Evolutionary conservation across 2,797 vertebrate species (phyloP), one percentile per base, ranked within the genome.

Genomic region (Synanceia verrucosa): DNA sequence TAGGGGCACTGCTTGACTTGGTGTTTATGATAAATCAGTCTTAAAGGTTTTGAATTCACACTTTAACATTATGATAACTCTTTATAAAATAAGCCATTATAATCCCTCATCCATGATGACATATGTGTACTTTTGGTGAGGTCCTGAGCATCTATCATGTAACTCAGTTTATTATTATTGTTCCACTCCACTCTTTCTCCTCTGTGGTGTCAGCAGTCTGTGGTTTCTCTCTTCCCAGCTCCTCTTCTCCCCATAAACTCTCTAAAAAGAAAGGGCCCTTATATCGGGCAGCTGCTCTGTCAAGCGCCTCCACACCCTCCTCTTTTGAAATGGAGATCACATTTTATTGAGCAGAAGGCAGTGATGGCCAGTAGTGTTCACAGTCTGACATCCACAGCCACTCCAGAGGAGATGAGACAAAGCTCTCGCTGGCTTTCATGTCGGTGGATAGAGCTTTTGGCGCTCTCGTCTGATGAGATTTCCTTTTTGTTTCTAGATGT

Each of bases 271-370:
- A 73, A 63, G 31, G 28, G 63, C 65, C 67, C 77, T 84, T 88
- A 76, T 88, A 76, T 65, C 80, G 73, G 78, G 74, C 79, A 87
- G 85, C 72, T 86, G 85, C 79, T 81, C 73, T 81, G 78, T 79
- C 63, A 52, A 83, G 78, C 79, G 65, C 62, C 43, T 26, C 31
- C 64, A 12, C 33, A 19, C 64, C 41, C 51, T 65, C 23, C 34
- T 65, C 77, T 87, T 91, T 90, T 90, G 82, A 90, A 82, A 88
- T 91, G 86, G 82, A 90, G 89, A 91, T 90, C 63, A 78, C 65
- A 76, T 88, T 84, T 87, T 91, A 84, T 79, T 83, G 73, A 51
- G 52, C 66, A 77, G 70, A 46, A 78, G 72, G 44, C 43, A 43
- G 14, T 59, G 67, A 73, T 80, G 82, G 76, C 81, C 83, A 67